Base-by-base conservation (phyloP, 1,140 invertebrate genomes). In the Odontomachus brunneus region DNA sequence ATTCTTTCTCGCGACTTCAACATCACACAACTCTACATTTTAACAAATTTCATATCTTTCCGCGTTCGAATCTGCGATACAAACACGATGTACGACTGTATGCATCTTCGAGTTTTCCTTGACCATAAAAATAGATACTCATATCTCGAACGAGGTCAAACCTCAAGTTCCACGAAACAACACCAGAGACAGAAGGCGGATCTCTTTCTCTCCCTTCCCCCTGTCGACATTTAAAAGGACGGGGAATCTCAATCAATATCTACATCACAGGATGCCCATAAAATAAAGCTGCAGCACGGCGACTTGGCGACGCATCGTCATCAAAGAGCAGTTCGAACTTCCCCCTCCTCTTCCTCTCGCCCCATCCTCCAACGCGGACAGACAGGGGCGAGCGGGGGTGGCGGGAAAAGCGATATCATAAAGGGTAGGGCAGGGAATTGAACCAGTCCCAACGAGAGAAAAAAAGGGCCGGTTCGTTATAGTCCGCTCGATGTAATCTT, bases 401-500 rank as follows among this genome's bases (percentile, higher is more conserved):
- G 60, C 49, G 71, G 62, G 57, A 67, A 80, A 85, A 89, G 26
- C 74, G 86, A 89, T 89, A 89, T 90, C 87, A 86, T 90, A 90
- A 89, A 90, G 88, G 88, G 69, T 87, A 83, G 65, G 24, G 73
- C 63, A 26, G 74, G 65, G 78, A 90, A 89, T 89, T 78, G 88
- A 81, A 89, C 73, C 69, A 83, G 84, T 85, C 83, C 78, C 75
- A 76, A 86, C 69, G 81, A 81, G 60, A 80, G 57, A 86, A 86
- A 87, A n/a, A 89, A 89, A 78, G 75, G 75, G 89, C 75, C 83
- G 80, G 82, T 85, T 90, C 84, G 81, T 85, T 86, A 88, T 83
- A 78, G 84, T 90, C 71, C 63, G 81, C 74, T 84, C 86, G 87
- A 89, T 92, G 90, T 91, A 91, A 91, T 91, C 89, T 91, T 89